Percentiles rank a stretch among this genome's conserved stretches.
phyloP scores from a whole-genome alignment of 30 jellyfish, hydroid and myxozoan species.

The Turritopsis rubra region DNA sequence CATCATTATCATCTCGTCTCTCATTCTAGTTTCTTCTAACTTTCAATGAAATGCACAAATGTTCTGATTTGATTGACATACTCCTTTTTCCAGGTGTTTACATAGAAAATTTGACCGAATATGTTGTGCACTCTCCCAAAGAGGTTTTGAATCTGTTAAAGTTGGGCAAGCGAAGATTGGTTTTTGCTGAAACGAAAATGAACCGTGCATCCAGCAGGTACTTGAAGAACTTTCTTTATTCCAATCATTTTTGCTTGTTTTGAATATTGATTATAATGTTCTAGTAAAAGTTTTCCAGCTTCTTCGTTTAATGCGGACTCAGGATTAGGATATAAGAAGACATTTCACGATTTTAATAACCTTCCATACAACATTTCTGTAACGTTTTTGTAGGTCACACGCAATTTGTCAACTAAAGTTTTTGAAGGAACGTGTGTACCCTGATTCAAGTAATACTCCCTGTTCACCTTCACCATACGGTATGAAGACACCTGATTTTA shows the following conservation, averaged over 20 bases:
- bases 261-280: constrained; percentile 85
- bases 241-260: constrained; percentile 81
- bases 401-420: constrained; percentile 86
- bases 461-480: constrained; percentile 12
- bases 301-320: constrained; percentile 98
- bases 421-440: constrained; percentile 64
- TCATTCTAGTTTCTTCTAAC: too few relatives aligned
- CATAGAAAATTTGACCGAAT: constrained; percentile 90
- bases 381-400: constrained; percentile 57
- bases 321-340: constrained; percentile 84
- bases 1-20: too few relatives aligned
- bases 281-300: constrained; percentile 90
- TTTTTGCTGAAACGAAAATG: constrained; percentile 97
- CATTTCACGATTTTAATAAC: constrained; percentile 90
- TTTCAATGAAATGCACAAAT: too few relatives aligned
- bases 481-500: constrained; percentile 55
- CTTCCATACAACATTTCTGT: neutral
- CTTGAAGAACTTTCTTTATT: neutral
- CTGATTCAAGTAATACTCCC: constrained; percentile 16
- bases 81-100: constrained; percentile 71
- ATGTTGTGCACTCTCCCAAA: constrained; percentile 96
- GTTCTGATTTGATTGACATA: too few relatives aligned
- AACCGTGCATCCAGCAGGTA: constrained; percentile 98
- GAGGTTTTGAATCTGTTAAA: constrained; percentile 81
- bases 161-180: constrained; percentile 85